Base-by-base conservation (phyloP, 2,797 vertebrate genomes). In the Argya squamiceps region DNA sequence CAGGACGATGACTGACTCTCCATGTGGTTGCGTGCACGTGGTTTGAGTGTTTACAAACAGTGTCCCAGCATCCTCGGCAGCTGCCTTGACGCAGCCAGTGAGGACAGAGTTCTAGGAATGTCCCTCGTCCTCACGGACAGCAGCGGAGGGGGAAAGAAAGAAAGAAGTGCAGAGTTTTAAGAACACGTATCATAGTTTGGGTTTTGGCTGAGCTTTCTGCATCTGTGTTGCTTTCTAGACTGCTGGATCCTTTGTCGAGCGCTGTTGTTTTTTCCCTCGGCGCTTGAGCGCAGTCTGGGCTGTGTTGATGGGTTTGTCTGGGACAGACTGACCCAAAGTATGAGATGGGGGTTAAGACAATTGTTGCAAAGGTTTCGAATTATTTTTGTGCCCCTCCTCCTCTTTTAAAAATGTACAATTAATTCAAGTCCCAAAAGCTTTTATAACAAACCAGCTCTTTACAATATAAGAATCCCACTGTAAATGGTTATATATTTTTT, bases 31-130 rank as follows among this genome's bases (percentile, higher is more conserved):
- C 58, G 15, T 7, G 37, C 79, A 80, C 62, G 17, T 96, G 95
- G 91, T 73, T 75, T 11, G 60, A 71, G 68, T 96, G 92, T 96
- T 95, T 95, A 89, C 85, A 95, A 93, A 95, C 58, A 93, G 26
- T 6, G 86, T 75, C 92, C 88, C 80, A 73, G 93, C 89, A 95
- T 94, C 89, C 92, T 87, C 56, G 0, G 80, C 89, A 95, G 94
- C 85, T 96, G 96, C 91, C 50, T 37, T 86, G 82, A 69, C 10
- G 39, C 29, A 84, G 82, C 67, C 76, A 46, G 43, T 2, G 34
- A 94, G 65, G 79, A 70, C 50, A 46, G 69, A 95, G 65, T 87
- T 97, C 90, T 85, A 95, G 78, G 89, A 92, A 84, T 30, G 47
- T 76, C 75, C 87, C 56, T 9, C 15, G 44, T 79, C 52, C 59